Base-by-base conservation (phyloP, 1,140 invertebrate genomes). In the Coenobita brevimanus region DNA sequence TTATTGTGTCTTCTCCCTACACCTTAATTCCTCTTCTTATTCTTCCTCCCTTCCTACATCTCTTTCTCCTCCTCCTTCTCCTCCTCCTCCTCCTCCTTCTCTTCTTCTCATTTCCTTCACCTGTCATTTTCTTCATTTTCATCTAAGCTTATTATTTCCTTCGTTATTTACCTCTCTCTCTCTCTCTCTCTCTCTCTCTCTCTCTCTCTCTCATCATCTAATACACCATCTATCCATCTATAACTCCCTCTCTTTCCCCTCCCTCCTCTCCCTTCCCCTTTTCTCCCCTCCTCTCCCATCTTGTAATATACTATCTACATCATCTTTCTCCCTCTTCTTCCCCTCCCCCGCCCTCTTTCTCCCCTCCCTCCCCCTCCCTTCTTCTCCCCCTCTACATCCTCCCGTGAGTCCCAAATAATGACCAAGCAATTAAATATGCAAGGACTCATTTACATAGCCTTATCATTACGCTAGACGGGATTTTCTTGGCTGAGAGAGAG, bases 11-110 rank as follows among this genome's bases (percentile, higher is more conserved):
- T n/a, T n/a, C n/a, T n/a, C n/a, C n/a, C n/a, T n/a, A n/a, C n/a
- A n/a, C n/a, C n/a, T n/a, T n/a, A n/a, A n/a, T n/a, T 30, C 30
- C 30, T 69, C 24, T 36, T 69, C 3, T 69, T 36, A 33, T 36
- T 69, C 64, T 69, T 36, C 38, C 64, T 69, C 64, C 38, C 64
- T 69, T 36, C 38, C 64, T 69, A 27, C 38, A n/a, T n/a, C n/a
- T n/a, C n/a, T n/a, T n/a, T n/a, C n/a, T n/a, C n/a, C n/a, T n/a
- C n/a, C n/a, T n/a, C n/a, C n/a, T n/a, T n/a, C n/a, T n/a, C n/a
- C n/a, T n/a, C n/a, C n/a, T n/a, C n/a, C n/a, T n/a, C n/a, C n/a
- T n/a, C n/a, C n/a, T n/a, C n/a, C n/a, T n/a, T n/a, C n/a, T n/a
- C n/a, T n/a, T n/a, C 36, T 33, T 67, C 15, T 21, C 62, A 30